A percentile compares a stretch with the other conserved stretches of the same genome.
Conservation (phyloP, 2,797 vertebrate genomes). For the Hoplostethus mediterraneus region DNA sequence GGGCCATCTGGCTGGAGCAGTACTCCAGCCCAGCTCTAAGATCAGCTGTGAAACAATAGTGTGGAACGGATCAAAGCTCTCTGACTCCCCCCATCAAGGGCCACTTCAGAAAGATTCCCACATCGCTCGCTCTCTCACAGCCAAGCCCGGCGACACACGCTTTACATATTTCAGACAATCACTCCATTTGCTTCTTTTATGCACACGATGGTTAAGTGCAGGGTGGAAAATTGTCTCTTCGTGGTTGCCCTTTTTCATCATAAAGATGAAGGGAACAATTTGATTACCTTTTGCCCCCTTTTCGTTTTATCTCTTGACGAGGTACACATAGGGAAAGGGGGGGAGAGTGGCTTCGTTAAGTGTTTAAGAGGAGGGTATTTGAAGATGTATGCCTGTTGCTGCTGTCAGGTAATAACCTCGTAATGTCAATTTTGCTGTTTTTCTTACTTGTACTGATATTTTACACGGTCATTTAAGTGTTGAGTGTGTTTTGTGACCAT, state of each 20-base stretch:
- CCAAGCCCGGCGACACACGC: slow-evolving; percentile 14
- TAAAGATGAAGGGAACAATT: slow-evolving; percentile 27
- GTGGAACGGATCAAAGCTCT: slow-evolving; percentile 74
- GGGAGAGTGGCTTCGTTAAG: not conserved
- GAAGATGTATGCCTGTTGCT: not conserved
- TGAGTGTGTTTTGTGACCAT: not conserved
- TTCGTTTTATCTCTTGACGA: slow-evolving; percentile 14
- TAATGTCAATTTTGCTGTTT: not conserved
- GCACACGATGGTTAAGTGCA: slow-evolving; percentile 18
- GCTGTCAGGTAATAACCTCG: slow-evolving; percentile 1
- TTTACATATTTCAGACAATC: slow-evolving; percentile 51
- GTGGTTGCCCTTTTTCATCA: slow-evolving; percentile 9
- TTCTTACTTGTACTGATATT: not conserved
- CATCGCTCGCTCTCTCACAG: slow-evolving; percentile 11
- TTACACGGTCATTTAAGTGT: not conserved
- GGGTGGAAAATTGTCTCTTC: slow-evolving; percentile 40
- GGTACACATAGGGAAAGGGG: slow-evolving; percentile 1
- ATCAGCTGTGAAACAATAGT: slow-evolving; percentile 80
- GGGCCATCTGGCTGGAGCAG: slow-evolving; percentile 85
- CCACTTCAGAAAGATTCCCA: slow-evolving; percentile 49
- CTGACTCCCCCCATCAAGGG: slow-evolving; percentile 33
- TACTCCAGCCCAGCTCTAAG: slow-evolving; percentile 72
- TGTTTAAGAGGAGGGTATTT: slow-evolving; percentile 2
- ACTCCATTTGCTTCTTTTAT: slow-evolving; percentile 32
- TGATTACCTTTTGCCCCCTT: slow-evolving; percentile 3